phyloP scores from a whole-genome alignment of 2,888 invertebrate genomes.

The Auanema freiburgensis region DNA sequence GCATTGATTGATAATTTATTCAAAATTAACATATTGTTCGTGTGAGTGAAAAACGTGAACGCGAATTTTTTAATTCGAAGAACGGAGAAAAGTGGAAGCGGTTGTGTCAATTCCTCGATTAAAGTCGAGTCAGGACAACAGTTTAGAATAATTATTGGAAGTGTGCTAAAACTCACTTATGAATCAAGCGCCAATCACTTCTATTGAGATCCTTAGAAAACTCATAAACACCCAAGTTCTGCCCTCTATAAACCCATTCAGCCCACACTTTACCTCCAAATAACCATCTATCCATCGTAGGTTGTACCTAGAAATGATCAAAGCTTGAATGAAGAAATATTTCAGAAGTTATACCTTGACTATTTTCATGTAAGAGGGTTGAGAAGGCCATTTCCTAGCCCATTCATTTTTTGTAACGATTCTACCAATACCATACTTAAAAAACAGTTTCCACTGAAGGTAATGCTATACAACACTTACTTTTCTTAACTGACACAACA shows the following conservation, averaged over 20 bases:
- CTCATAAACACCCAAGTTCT: slow-evolving; percentile 57
- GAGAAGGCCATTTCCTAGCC: slow-evolving; percentile 60
- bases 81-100: not conserved
- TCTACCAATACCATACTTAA: slow-evolving; percentile 61
- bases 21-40: not conserved
- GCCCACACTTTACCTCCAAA: slow-evolving; percentile 55
- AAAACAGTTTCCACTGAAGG: not conserved
- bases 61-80: not conserved
- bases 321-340: not conserved
- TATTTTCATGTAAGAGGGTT: slow-evolving; percentile 60
- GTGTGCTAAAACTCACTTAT: slow-evolving; percentile 33
- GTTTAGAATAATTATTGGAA: too few species aligned
- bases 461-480: slow-evolving; percentile 16
- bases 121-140: too few species aligned
- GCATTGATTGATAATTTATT: not conserved
- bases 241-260: slow-evolving; percentile 60
- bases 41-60: not conserved
- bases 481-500: slow-evolving; percentile 56
- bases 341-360: slow-evolving; percentile 39
- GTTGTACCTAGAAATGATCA: slow-evolving; percentile 48
- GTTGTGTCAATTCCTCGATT: too few species aligned
- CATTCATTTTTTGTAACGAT: slow-evolving; percentile 61
- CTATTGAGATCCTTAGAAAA: slow-evolving; percentile 58
- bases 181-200: slow-evolving; percentile 61
- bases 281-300: slow-evolving; percentile 61